Evolutionary conservation across 2,113 vertebrate species (phyloP).

Genomic region (Pteropus alecto): DNA sequence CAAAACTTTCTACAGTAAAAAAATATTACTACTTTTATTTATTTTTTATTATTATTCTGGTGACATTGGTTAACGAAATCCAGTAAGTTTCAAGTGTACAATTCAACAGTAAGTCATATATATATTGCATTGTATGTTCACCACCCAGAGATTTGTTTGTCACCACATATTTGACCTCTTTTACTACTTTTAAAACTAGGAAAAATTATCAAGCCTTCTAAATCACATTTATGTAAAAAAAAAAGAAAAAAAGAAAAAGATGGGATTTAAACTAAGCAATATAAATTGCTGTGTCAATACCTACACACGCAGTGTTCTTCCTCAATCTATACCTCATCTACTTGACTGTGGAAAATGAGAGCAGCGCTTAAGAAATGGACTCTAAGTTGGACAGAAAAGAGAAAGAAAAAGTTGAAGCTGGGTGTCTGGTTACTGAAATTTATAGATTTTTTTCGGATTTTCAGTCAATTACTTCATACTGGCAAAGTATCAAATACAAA

Average conservation of each 20-base stretch:
- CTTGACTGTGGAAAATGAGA: background rate
- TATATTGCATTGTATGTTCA: no score
- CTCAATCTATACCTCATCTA: background rate
- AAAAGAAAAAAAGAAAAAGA: background rate
- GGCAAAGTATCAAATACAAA: background rate
- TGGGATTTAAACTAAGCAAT: background rate
- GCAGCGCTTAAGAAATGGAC: background rate
- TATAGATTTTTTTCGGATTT: background rate
- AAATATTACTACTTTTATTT: background rate
- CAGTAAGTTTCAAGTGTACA: no score
- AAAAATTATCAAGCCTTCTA: background rate
- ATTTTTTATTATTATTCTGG: no score
- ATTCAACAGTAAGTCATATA: no score
- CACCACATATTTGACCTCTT: no score
- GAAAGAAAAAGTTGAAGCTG: background rate
- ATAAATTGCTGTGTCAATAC: slow-evolving; percentile 16
- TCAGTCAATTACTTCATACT: background rate
- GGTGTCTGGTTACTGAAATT: background rate
- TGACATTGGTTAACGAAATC: no score
- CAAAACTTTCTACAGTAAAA: slow-evolving; percentile 11
- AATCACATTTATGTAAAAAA: background rate
- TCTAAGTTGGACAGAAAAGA: background rate
- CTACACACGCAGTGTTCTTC: background rate
- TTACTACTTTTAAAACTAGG: background rate
- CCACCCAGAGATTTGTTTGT: no score